Conservation (phyloP, 30 jellyfish, hydroid and myxozoan genomes). For the Cassiopea andromeda region DNA sequence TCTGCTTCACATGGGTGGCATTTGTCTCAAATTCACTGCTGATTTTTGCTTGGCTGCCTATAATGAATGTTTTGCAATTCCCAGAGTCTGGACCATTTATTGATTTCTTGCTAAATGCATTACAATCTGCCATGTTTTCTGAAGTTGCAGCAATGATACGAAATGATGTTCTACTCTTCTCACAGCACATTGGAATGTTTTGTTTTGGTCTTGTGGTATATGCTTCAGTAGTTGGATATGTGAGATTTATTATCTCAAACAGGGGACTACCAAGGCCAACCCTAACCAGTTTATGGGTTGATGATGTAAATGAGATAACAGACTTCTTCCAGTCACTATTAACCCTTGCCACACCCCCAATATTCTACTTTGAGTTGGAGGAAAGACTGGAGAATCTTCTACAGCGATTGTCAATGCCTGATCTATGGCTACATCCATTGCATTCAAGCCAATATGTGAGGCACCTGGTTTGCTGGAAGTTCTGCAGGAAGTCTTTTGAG, state of each 20-base stretch:
- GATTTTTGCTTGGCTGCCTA: conserved; percentile 83
- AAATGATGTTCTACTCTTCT: conserved; percentile 79
- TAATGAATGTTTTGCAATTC: conserved; percentile 67
- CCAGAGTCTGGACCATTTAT: conserved; percentile 87
- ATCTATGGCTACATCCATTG: conserved; percentile 89
- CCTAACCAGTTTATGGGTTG: conserved; percentile 42
- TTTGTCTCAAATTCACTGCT: conserved; percentile 70
- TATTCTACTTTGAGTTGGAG: conserved; percentile 73
- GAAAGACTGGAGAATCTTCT: conserved; percentile 83
- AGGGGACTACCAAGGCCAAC: conserved; percentile 57
- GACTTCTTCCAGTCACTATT: conserved; percentile 65
- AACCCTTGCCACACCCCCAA: conserved; percentile 71
- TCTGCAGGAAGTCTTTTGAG: conserved; percentile 35
- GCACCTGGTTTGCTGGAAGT: conserved; percentile 70
- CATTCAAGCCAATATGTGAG: conserved; percentile 74
- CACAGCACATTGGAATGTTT: conserved; percentile 78
- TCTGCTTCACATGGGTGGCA: conserved; percentile 82
- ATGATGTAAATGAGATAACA: conserved; percentile 79
- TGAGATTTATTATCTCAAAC: conserved; percentile 63
- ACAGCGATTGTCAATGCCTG: conserved; percentile 80
- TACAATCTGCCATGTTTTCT: conserved; percentile 89
- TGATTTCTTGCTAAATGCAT: conserved; percentile 61
- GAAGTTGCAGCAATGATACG: conserved; percentile 89
- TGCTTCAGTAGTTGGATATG: conserved; percentile 79
- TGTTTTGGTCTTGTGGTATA: conserved; percentile 76